These are phyloP conservation scores for Ploceus nigricollis DNA, from an alignment of 2,113 vertebrate genomes.

Conservation along the genomic window DNA sequence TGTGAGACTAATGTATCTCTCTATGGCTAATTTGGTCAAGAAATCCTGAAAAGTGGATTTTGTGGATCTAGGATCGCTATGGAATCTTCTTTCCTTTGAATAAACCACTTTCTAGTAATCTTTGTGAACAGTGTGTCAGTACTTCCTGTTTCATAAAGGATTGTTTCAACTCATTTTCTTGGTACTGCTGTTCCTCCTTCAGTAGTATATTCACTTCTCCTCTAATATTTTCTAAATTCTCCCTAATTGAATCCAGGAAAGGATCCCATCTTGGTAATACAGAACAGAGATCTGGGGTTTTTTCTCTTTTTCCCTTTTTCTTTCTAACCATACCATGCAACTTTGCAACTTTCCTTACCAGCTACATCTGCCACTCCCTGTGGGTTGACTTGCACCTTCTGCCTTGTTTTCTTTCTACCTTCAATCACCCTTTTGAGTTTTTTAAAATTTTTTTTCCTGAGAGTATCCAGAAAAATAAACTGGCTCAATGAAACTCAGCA, in stretches of 20 bases:
- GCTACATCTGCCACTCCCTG: fast-evolving
- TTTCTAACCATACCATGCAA: neutral
- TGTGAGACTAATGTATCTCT: neutral
- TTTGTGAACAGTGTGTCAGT: neutral
- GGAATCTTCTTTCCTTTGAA: neutral
- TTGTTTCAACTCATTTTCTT: neutral
- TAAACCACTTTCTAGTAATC: neutral
- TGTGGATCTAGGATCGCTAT: neutral
- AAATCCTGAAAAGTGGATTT: neutral
- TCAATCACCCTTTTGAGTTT: neutral
- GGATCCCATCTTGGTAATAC: neutral
- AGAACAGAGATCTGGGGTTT: fast-evolving
- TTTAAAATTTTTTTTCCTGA: too few relatives aligned
- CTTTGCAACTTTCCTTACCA: neutral
- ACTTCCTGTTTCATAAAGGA: neutral
- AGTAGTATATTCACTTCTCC: neutral
- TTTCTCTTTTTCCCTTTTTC: neutral
- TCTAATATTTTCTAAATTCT: neutral
- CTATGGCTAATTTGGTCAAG: neutral
- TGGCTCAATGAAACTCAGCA: neutral
- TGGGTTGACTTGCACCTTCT: neutral
- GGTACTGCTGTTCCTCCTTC: neutral
- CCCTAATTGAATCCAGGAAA: neutral
- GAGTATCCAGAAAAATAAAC: neutral
- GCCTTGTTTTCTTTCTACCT: neutral